phyloP scores from a whole-genome alignment of 2,113 vertebrate genomes.

The Archocentrus centrarchus region DNA sequence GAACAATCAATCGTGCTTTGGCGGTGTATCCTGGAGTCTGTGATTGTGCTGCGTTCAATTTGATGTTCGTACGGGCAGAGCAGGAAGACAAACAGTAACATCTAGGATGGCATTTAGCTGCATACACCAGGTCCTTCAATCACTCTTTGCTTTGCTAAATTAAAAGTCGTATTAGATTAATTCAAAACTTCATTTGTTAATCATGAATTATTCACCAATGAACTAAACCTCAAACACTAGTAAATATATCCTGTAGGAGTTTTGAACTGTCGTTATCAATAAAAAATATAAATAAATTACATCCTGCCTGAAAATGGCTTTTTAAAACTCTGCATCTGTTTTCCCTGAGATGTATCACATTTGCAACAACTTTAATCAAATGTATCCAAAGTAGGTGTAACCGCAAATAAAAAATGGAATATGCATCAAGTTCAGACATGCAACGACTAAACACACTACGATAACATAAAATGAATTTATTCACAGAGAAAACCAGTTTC shows the following conservation, averaged over 20 bases:
- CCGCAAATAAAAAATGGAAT: constrained; percentile 26
- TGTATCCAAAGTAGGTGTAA: constrained; percentile 40
- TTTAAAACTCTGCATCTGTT: constrained; percentile 60
- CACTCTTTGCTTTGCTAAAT: constrained; percentile 49
- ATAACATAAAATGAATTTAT: constrained; percentile 37
- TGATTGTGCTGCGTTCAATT: not conserved
- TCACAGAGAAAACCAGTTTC: not conserved
- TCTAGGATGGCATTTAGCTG: constrained; percentile 29
- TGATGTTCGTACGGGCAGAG: constrained; percentile 3
- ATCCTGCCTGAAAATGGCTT: constrained; percentile 66
- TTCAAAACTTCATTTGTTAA: constrained; percentile 79
- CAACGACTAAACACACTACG: not conserved
- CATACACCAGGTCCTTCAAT: constrained; percentile 42
- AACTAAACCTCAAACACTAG: constrained; percentile 61
- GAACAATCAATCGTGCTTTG: not conserved
- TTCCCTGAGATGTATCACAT: constrained; percentile 37
- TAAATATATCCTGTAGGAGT: constrained; percentile 66
- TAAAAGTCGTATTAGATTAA: constrained; percentile 76
- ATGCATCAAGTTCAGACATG: constrained; percentile 29
- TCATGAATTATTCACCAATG: constrained; percentile 80
- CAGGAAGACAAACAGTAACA: not conserved
- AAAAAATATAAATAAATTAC: constrained; percentile 79
- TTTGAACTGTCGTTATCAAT: constrained; percentile 73
- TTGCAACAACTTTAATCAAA: constrained; percentile 28
- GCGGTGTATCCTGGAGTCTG: not conserved